These are phyloP conservation scores for Strigamia crassipes DNA, from an alignment of 2,888 invertebrate species.

Conservation along the genomic window DNA sequence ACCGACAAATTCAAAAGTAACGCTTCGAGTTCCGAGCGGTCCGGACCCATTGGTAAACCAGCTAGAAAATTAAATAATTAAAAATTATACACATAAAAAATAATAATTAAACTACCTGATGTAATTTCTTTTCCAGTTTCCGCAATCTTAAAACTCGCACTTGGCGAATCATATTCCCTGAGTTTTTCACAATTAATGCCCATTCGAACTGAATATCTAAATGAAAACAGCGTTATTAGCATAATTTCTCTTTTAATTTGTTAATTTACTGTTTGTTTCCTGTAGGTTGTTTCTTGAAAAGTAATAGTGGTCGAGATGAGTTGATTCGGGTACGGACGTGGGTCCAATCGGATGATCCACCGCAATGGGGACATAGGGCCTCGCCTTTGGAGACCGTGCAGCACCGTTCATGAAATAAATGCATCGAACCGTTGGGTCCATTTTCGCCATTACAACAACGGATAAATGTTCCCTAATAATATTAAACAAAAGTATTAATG, in stretches of 20 bases:
- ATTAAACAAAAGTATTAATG: background rate
- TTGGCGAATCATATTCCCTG: slow-evolving; percentile 46
- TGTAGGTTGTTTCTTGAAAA: slow-evolving; percentile 66
- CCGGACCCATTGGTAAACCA: slow-evolving; percentile 60
- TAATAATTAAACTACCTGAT: slow-evolving; percentile 50
- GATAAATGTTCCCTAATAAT: slow-evolving; percentile 74
- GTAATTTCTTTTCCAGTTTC: slow-evolving; percentile 53
- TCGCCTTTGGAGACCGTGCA: slow-evolving; percentile 63
- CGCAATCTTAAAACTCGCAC: slow-evolving; percentile 50
- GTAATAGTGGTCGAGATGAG: slow-evolving; percentile 67
- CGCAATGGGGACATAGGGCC: slow-evolving; percentile 75
- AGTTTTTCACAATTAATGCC: slow-evolving; percentile 58
- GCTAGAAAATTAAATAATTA: slow-evolving; percentile 52
- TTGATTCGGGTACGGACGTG: slow-evolving; percentile 69
- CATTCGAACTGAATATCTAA: slow-evolving; percentile 65
- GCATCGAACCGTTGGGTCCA: slow-evolving; percentile 63
- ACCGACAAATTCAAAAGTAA: slow-evolving; percentile 56
- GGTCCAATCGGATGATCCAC: slow-evolving; percentile 64
- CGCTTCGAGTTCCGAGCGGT: slow-evolving; percentile 59
- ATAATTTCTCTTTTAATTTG: background rate
- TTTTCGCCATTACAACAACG: slow-evolving; percentile 66
- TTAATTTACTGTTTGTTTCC: slow-evolving; percentile 56
- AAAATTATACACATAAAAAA: background rate
- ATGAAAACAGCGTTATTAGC: background rate
- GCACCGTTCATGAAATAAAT: slow-evolving; percentile 84